These are phyloP conservation scores for Ophraella communa DNA, from an alignment of 2,888 invertebrate genomes.

Conservation along the genomic window DNA sequence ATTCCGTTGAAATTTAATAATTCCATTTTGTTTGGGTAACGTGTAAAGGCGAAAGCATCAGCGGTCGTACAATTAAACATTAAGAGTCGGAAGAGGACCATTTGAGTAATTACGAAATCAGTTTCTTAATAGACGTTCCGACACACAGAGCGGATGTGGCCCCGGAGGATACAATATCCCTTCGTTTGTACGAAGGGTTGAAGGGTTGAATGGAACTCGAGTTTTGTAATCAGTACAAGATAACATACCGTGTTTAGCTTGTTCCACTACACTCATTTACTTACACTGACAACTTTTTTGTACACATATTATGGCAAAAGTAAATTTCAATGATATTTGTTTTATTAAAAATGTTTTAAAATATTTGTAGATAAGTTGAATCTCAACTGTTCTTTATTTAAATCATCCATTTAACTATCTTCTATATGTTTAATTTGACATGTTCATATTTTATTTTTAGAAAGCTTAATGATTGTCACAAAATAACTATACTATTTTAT, in stretches of 20 bases:
- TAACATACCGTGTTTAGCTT: conserved; percentile 17
- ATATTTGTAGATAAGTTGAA: too few relatives aligned
- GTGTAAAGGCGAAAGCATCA: neutral
- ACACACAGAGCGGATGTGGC: conserved; percentile 48
- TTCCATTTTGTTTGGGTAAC: neutral
- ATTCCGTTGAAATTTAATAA: neutral
- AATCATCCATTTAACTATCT: too few relatives aligned
- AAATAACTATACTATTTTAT: too few relatives aligned
- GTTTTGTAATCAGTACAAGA: conserved; percentile 35
- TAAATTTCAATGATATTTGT: neutral
- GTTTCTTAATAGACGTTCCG: conserved; percentile 54
- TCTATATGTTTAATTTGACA: too few relatives aligned
- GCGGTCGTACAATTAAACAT: conserved; percentile 40
- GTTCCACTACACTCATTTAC: conserved; percentile 12
- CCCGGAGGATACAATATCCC: conserved; percentile 48
- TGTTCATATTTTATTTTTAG: too few relatives aligned
- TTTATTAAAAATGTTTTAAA: too few relatives aligned
- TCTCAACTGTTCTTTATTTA: too few relatives aligned
- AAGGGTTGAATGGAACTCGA: conserved; percentile 25
- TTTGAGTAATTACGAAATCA: conserved; percentile 54
- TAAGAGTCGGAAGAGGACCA: conserved; percentile 46
- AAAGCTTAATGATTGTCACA: too few relatives aligned
- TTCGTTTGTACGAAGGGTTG: conserved; percentile 47
- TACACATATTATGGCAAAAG: neutral
- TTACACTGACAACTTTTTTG: conserved; percentile 11